Conservation (phyloP, 1,140 invertebrate species). For the Plodia interpunctella region DNA sequence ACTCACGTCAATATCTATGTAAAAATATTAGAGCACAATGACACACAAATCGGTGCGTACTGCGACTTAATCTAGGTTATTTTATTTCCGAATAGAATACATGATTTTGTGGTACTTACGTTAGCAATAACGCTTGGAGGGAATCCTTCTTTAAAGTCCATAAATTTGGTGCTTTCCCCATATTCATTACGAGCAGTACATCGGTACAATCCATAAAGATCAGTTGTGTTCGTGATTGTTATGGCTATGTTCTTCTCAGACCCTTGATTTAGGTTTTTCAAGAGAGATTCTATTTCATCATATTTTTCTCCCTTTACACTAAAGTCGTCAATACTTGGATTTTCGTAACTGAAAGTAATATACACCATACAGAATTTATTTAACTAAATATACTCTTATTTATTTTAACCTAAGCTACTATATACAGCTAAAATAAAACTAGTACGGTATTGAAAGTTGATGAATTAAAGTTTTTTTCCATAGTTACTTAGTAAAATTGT, state of each 20-base stretch:
- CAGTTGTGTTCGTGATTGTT: conserved; percentile 29
- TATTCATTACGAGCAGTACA: conserved; percentile 47
- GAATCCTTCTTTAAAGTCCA: conserved; percentile 44
- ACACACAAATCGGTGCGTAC: no score
- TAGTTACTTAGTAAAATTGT: no score
- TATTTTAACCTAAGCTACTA: no score
- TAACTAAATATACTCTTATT: no score
- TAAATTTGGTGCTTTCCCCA: conserved; percentile 42
- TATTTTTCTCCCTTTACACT: conserved; percentile 26
- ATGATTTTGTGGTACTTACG: conserved; percentile 29
- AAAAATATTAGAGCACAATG: no score
- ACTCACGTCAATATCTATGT: no score
- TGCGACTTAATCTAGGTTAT: no score
- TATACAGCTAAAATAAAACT: no score
- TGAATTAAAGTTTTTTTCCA: no score
- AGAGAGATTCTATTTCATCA: conserved; percentile 34
- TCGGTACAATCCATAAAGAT: conserved; percentile 43
- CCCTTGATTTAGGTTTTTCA: conserved; percentile 22
- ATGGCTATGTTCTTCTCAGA: conserved; percentile 22
- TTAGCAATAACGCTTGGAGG: conserved; percentile 39
- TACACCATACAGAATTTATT: no score
- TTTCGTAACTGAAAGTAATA: not conserved
- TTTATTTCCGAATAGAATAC: no score
- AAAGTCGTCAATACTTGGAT: not conserved
- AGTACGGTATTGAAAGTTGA: no score